A percentile compares a stretch with the other conserved stretches of the same genome.
These are phyloP conservation scores for Helobdella robusta DNA, from an alignment of 2,888 invertebrate genomes.

Conservation along the genomic window DNA sequence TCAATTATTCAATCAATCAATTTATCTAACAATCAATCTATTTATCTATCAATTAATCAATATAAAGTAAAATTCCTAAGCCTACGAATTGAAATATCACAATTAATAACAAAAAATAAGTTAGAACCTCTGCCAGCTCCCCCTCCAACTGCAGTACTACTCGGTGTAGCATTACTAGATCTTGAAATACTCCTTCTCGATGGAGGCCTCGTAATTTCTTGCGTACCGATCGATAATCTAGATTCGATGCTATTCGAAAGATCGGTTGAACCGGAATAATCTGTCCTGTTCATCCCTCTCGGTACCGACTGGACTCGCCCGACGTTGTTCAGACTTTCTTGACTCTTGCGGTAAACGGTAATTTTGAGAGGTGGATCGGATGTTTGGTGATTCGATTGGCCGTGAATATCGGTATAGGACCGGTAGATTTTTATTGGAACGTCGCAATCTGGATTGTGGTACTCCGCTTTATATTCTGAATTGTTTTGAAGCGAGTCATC, in stretches of 20 bases:
- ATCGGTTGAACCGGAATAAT: not conserved
- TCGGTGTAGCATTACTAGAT: slow-evolving; percentile 18
- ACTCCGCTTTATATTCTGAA: too few relatives aligned
- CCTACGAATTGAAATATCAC: too few relatives aligned
- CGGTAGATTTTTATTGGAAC: slow-evolving; percentile 23
- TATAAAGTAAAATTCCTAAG: too few relatives aligned
- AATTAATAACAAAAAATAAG: too few relatives aligned
- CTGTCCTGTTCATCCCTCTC: slow-evolving; percentile 19
- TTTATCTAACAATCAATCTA: too few relatives aligned
- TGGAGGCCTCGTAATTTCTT: slow-evolving; percentile 7
- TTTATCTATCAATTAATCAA: too few relatives aligned
- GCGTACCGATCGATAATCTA: slow-evolving; percentile 6
- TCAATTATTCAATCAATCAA: too few relatives aligned
- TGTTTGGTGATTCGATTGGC: not conserved
- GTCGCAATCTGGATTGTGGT: too few relatives aligned
- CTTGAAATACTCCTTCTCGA: slow-evolving; percentile 17
- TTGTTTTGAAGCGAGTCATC: too few relatives aligned
- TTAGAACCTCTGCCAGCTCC: too few relatives aligned
- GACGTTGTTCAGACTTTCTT: slow-evolving; percentile 7
- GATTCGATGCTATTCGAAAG: slow-evolving; percentile 21
- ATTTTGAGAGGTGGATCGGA: slow-evolving; percentile 5
- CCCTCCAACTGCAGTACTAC: slow-evolving; percentile 4
- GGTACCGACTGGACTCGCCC: slow-evolving; percentile 24
- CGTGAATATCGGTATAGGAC: slow-evolving; percentile 21
- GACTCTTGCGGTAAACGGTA: slow-evolving; percentile 21